Conservation (phyloP, 2,113 vertebrate species). For the Anguilla rostrata region DNA sequence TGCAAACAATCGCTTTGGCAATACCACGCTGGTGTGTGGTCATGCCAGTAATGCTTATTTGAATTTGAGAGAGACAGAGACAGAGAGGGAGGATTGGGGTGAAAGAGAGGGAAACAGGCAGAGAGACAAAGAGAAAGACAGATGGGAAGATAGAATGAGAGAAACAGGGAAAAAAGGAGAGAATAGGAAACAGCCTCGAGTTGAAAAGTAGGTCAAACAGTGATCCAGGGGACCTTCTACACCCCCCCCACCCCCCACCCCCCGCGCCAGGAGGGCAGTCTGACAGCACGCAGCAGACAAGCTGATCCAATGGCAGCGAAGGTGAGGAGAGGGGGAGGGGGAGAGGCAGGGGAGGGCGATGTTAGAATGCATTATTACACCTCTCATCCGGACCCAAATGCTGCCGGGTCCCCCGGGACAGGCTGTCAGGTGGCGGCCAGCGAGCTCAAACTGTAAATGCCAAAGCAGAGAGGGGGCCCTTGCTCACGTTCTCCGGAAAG, state of each 20-base stretch:
- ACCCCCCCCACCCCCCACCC: too few relatives aligned
- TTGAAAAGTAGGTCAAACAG: slow-evolving; percentile 32
- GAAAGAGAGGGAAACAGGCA: neutral
- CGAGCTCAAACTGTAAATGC: slow-evolving; percentile 61
- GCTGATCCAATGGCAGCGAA: slow-evolving; percentile 37
- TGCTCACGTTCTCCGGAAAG: neutral
- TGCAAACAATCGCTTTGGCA: too few relatives aligned
- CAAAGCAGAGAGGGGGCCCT: slow-evolving; percentile 34
- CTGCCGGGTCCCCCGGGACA: slow-evolving; percentile 61
- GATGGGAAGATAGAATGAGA: neutral
- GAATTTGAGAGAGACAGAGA: too few relatives aligned
- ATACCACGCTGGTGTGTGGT: too few relatives aligned
- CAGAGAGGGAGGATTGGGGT: too few relatives aligned
- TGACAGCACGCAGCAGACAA: neutral
- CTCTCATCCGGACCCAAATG: slow-evolving; percentile 60
- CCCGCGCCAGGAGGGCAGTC: neutral
- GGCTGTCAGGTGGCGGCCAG: slow-evolving; percentile 41
- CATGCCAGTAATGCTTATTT: too few relatives aligned
- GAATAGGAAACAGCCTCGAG: neutral
- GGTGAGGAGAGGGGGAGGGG: slow-evolving; percentile 42
- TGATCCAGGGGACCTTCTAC: slow-evolving; percentile 2
- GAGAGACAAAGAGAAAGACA: neutral
- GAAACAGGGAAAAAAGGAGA: neutral
- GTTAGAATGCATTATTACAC: slow-evolving; percentile 71
- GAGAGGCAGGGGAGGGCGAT: slow-evolving; percentile 1